A percentile compares a stretch with the other conserved stretches of the same genome.
Conservation (phyloP, 2,113 vertebrate genomes). For the Tilapia sparmanii region DNA sequence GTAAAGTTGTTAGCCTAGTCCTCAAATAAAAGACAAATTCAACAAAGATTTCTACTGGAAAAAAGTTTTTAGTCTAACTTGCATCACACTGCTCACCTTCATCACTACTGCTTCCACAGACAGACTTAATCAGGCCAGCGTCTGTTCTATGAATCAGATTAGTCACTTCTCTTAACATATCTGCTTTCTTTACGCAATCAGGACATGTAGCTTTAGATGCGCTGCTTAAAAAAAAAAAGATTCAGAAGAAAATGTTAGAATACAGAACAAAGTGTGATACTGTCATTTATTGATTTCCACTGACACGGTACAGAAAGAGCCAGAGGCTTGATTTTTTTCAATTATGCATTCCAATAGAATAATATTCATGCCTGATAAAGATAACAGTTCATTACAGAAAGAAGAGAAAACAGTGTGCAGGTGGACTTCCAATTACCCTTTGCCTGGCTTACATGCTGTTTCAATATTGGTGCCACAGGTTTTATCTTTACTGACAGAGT, state of each 20-base stretch:
- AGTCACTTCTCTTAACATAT: neutral
- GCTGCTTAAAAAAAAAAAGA: neutral
- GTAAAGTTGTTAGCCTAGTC: neutral
- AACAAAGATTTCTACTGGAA: neutral
- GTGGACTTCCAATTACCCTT: neutral
- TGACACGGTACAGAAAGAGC: slow-evolving; percentile 9
- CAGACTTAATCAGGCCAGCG: neutral
- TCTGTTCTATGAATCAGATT: neutral
- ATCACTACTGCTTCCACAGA: neutral
- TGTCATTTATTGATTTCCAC: slow-evolving; percentile 49
- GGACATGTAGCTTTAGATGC: neutral
- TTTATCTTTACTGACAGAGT: neutral
- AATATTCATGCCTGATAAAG: slow-evolving; percentile 35
- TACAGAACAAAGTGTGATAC: neutral
- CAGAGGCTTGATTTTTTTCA: neutral
- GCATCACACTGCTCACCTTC: neutral
- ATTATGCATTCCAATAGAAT: slow-evolving; percentile 23
- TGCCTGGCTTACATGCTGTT: neutral
- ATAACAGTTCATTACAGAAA: slow-evolving; percentile 5
- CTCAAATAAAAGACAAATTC: neutral
- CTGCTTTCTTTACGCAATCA: neutral
- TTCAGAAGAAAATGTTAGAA: neutral
- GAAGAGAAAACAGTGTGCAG: neutral
- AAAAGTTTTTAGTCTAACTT: neutral
- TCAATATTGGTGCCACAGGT: neutral